Base-by-base conservation (phyloP, 2,113 vertebrate genomes). In the Chrysemys picta region DNA sequence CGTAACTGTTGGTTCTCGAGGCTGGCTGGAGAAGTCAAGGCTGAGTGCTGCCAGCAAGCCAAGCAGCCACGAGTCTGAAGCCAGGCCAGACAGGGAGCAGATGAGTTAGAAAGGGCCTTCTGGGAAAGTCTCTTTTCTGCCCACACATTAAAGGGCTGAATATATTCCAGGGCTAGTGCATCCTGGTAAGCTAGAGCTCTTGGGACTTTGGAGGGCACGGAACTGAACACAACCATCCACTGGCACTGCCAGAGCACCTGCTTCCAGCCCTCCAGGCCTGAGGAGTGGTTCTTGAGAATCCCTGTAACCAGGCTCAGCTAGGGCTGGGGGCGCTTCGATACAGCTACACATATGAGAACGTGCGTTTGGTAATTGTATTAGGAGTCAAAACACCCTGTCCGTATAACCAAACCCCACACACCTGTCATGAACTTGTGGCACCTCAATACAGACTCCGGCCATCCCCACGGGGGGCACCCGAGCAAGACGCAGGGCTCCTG, bases 401-500 rank as follows among this genome's bases (percentile, higher is more conserved):
- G 72, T 24, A 76, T 12, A 45, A 27, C 42, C 25, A 78, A 45
- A 16, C 24, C 42, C 42, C 21, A 35, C 6, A 47, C 11, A 25
- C 42, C 42, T 6, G 11, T 27, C 38, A 76, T 7, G 13, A 27
- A 25, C 75, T 47, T 3, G 11, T 47, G 19, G 75, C 24, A 27
- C 62, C 78, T 79, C 53, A 84, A 53, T 42, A 80, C 42, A 45
- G 53, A 72, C 82, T 2, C 24, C 69, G 78, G 78, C 47, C 31
- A 8, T 87, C 7, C 19, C 45, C 16, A 76, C 91, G 22, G 49
- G 0, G 92, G 69, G 4, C 22, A 14, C 59, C 50, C 0, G 0
- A 47, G 49, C 53, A 85, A 94, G 69, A 29, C 53, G 47, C 49
- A 72, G 54, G 49, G 29, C 76, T 95, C 38, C 57, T 27, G 81